Base-by-base conservation (phyloP, 2,888 invertebrate species). In the Hypselothyrea guttata region DNA sequence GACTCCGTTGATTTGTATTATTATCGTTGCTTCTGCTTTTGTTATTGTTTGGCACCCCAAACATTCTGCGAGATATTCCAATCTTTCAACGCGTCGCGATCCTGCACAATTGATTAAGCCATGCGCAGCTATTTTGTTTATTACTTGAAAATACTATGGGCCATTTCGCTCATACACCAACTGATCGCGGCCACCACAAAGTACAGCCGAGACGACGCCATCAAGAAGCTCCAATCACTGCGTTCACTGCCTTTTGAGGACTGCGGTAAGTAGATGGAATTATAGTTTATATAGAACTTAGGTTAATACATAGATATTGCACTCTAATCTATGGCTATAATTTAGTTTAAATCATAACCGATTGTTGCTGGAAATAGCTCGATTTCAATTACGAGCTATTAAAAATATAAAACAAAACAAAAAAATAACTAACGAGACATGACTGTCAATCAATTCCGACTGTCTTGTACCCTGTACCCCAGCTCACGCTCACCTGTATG, bases 161-260 rank as follows among this genome's bases (percentile, higher is more conserved):
- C 44, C 27, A 45, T 69, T 65, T 69, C 51, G 47, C 42, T 60
- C 35, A 37, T 62, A 12, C 64, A 49, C 12, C 53, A 60, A 38
- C 34, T 68, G 38, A 8, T 48, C 30, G 46, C 56, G 2, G 35
- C 46, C 13, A 33, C 51, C 4, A 45, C 54, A 4, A 58, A 52
- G 22, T 37, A 58, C 7, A 58, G 46, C 12, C 49, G 48, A 4
- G 57, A 55, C 15, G 49, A 60, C n/a, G 68, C 66, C 15, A 71
- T 74, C 33, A 62, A 53, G 18, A 71, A 62, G 45, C 33, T 75
- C 2, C 38, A 83, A 44, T 55, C 61, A 30, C 11, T 69, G 9
- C 73, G 66, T 31, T 78, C 84, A 5, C 42, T 88, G 22, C 82
- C 87, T 0, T 88, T 87, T 34, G 87, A 88, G 71, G 87, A 88